These are phyloP conservation scores for Pristionchus pacificus DNA, from an alignment of 1,140 invertebrate genomes.

Conservation along the genomic window DNA sequence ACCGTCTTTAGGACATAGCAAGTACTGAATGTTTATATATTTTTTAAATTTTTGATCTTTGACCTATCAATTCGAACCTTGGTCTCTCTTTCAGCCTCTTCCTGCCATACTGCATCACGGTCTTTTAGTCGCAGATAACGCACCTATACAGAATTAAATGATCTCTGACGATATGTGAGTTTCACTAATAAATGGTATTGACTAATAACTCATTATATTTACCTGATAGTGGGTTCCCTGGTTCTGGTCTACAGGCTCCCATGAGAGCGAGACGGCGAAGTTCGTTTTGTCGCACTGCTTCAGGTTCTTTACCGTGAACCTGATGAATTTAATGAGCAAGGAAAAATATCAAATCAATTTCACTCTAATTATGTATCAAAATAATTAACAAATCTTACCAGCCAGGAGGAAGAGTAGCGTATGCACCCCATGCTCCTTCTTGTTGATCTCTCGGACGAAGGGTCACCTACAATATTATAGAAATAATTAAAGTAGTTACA, in stretches of 20 bases:
- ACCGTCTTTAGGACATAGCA: slow-evolving; percentile 54
- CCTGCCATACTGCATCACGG: slow-evolving; percentile 39
- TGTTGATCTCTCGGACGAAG: slow-evolving; percentile 51
- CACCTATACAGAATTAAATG: slow-evolving; percentile 28
- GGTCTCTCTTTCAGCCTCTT: slow-evolving; percentile 41
- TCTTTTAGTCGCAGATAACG: slow-evolving; percentile 49
- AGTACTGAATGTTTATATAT: slow-evolving; percentile 26
- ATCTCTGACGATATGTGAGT: too few species aligned
- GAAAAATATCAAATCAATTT: too few species aligned
- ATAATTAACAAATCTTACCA: too few species aligned
- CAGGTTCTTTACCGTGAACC: slow-evolving; percentile 53
- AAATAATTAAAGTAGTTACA: too few species aligned
- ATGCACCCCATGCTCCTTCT: slow-evolving; percentile 54
- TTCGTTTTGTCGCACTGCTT: slow-evolving; percentile 52
- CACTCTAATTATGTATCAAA: too few species aligned
- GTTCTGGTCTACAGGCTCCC: slow-evolving; percentile 52
- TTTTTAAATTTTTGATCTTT: not conserved
- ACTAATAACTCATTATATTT: slow-evolving; percentile 4
- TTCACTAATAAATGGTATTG: too few species aligned
- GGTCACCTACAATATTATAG: too few species aligned
- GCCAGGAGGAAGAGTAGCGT: slow-evolving; percentile 55
- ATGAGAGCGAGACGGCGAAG: slow-evolving; percentile 53
- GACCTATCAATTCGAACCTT: slow-evolving; percentile 8
- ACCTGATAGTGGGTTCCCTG: slow-evolving; percentile 53
- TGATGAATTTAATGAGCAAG: too few species aligned